These are phyloP conservation scores for Furcifer pardalis DNA, from an alignment of 2,797 vertebrate species.

Conservation along the genomic window DNA sequence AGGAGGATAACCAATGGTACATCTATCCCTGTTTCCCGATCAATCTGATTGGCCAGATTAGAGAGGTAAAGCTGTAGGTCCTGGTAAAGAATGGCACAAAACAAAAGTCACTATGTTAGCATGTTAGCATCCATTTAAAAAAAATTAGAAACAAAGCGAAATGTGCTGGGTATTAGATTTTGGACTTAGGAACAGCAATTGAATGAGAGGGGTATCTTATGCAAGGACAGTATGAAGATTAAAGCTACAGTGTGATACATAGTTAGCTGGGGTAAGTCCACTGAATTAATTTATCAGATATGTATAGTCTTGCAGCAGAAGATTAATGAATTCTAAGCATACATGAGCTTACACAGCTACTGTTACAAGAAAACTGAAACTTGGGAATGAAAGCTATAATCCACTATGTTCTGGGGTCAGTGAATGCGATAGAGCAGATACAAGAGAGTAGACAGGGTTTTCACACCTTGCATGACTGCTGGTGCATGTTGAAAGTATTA, in stretches of 20 bases:
- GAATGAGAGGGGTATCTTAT: background rate
- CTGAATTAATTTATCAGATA: background rate
- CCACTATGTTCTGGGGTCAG: background rate
- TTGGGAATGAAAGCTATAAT: background rate
- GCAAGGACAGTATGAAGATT: background rate
- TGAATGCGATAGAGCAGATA: background rate
- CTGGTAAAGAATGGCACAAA: constrained; percentile 67
- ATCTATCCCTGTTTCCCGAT: constrained; percentile 86
- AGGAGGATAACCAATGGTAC: constrained; percentile 92
- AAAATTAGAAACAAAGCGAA: background rate
- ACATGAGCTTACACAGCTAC: background rate
- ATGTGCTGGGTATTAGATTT: background rate
- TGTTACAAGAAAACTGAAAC: background rate
- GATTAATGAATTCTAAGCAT: background rate
- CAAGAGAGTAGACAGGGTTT: background rate
- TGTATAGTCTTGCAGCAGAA: background rate
- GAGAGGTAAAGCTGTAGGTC: constrained; percentile 94
- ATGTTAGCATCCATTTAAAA: background rate
- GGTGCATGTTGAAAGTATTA: constrained; percentile 96
- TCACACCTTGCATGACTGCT: constrained; percentile 91
- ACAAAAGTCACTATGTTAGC: background rate
- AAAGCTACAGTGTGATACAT: background rate
- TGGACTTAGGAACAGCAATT: background rate
- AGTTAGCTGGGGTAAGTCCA: background rate
- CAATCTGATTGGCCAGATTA: constrained; percentile 93